phyloP scores from a whole-genome alignment of 2,888 invertebrate species.

The Eupithecia subumbrata region DNA sequence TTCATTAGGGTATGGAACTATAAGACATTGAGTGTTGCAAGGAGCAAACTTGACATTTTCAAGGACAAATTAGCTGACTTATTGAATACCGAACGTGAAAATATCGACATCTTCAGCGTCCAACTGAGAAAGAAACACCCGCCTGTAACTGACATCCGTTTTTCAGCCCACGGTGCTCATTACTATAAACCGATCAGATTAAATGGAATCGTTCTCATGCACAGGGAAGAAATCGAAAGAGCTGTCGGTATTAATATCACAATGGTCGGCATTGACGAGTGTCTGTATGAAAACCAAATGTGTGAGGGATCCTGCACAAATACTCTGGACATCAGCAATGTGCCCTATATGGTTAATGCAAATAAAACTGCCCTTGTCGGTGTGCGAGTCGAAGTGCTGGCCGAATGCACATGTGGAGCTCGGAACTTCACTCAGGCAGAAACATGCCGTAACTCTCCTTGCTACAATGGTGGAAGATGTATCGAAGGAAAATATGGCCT shows the following conservation, averaged over 20 bases:
- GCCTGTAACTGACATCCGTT: conserved; percentile 95
- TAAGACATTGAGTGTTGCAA: conserved; percentile 91
- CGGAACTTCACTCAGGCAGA: conserved; percentile 95
- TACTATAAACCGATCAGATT: conserved; percentile 97
- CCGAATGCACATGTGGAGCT: conserved; percentile 97
- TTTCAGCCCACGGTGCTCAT: conserved; percentile 97
- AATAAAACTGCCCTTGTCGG: conserved; percentile 98
- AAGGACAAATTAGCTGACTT: conserved; percentile 94
- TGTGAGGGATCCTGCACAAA: conserved; percentile 99
- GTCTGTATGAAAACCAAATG: conserved; percentile 96
- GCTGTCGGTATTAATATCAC: conserved; percentile 98
- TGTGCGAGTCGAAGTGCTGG: conserved; percentile 95
- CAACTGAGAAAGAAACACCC: conserved; percentile 94
- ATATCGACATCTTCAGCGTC: conserved; percentile 98
- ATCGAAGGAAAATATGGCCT: conserved; percentile 95
- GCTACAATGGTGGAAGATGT: conserved; percentile 98
- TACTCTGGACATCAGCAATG: conserved; percentile 92
- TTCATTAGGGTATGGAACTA: conserved; percentile 98
- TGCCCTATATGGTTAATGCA: conserved; percentile 98
- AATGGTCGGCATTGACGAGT: conserved; percentile 99
- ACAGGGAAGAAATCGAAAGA: conserved; percentile 96
- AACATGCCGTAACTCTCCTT: conserved; percentile 94
- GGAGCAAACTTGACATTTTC: conserved; percentile 95
- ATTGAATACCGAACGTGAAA: conserved; percentile 92
- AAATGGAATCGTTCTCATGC: conserved; percentile 96